Conservation (phyloP, 2,797 vertebrate species). For the Heliangelus exortis region DNA sequence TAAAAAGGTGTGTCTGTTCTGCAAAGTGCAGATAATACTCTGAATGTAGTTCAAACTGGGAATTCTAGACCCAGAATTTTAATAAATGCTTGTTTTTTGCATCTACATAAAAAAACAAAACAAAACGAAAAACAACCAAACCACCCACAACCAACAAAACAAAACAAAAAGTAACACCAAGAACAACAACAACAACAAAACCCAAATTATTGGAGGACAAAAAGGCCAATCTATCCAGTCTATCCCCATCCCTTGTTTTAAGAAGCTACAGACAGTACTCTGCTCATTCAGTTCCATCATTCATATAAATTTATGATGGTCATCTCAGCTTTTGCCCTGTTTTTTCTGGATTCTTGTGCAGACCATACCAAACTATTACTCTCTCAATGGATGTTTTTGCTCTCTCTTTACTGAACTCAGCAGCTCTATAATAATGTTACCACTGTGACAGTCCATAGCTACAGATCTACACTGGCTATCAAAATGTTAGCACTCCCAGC, state of each 20-base stretch:
- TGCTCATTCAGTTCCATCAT: neutral
- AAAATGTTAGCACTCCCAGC: neutral
- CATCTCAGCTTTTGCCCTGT: neutral
- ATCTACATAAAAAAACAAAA: neutral
- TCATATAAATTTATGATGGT: neutral
- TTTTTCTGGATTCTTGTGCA: neutral
- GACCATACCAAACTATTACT: neutral
- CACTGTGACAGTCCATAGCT: neutral
- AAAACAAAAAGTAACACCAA: neutral
- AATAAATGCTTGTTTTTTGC: neutral
- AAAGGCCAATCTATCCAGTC: too few relatives aligned
- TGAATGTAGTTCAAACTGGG: neutral
- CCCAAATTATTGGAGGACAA: too few relatives aligned
- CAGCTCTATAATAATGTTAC: neutral
- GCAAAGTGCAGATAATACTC: neutral
- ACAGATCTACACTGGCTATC: neutral
- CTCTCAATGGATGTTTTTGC: neutral
- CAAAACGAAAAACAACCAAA: neutral
- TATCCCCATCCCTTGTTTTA: neutral
- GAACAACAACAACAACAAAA: too few relatives aligned
- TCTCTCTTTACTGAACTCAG: neutral
- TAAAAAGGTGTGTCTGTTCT: neutral
- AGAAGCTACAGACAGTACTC: neutral
- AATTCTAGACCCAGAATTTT: neutral
- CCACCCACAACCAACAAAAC: neutral